A percentile compares a stretch with the other conserved stretches of the same genome.
These are phyloP conservation scores for Argyrosomus regius DNA, from an alignment of 2,797 vertebrate genomes.

Conservation along the genomic window DNA sequence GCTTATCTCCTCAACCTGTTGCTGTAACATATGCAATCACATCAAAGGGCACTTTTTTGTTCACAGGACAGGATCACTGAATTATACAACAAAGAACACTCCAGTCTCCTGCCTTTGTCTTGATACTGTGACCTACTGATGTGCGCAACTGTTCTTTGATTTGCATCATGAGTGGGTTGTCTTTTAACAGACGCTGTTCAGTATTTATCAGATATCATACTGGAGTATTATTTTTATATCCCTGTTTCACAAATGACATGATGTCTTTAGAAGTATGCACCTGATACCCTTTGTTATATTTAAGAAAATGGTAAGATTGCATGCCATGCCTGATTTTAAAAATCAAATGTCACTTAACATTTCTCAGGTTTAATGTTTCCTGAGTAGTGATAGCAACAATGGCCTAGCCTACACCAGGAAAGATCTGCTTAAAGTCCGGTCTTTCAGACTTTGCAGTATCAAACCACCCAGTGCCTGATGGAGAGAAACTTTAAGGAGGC, in stretches of 20 bases:
- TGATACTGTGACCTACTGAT: constrained; percentile 13
- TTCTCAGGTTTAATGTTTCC: not conserved
- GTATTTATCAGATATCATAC: constrained; percentile 1
- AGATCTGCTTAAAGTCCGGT: too few species aligned
- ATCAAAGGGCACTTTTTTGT: constrained; percentile 49
- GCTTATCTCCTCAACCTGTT: constrained; percentile 41
- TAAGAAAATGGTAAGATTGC: not conserved
- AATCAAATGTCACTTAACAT: not conserved
- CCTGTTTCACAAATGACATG: not conserved
- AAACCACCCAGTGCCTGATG: too few species aligned
- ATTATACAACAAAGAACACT: constrained; percentile 63
- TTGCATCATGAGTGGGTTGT: not conserved
- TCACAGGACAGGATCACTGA: constrained; percentile 45
- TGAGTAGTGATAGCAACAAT: too few species aligned
- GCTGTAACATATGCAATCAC: constrained; percentile 42
- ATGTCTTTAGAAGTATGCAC: too few species aligned
- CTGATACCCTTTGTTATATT: not conserved
- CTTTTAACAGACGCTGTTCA: not conserved
- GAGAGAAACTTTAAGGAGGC: too few species aligned
- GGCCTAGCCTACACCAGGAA: too few species aligned
- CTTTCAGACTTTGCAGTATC: too few species aligned
- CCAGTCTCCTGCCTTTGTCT: constrained; percentile 38
- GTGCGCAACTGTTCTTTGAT: constrained; percentile 8
- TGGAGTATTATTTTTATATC: not conserved
- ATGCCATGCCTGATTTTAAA: not conserved